phyloP scores from a whole-genome alignment of 2,888 invertebrate genomes.

The Heliconius erato region DNA sequence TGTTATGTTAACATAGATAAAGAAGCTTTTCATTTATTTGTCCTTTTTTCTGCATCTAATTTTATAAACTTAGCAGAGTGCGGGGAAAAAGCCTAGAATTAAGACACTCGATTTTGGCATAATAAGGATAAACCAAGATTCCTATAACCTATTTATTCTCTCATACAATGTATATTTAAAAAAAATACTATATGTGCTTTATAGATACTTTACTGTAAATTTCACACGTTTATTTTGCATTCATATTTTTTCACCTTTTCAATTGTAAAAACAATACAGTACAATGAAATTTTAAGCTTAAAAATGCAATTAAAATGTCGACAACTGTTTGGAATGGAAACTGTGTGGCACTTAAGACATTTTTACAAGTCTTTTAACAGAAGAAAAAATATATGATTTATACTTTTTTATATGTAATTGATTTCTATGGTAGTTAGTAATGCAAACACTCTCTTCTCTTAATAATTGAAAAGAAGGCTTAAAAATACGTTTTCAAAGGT shows the following conservation, averaged over 20 bases:
- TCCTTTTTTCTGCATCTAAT: too few species aligned
- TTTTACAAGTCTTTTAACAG: not conserved
- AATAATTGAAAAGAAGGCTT: too few species aligned
- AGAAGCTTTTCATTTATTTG: not conserved
- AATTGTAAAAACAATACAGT: not conserved
- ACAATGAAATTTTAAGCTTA: not conserved
- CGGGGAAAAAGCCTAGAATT: not conserved
- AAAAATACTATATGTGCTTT: not conserved
- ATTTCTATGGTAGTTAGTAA: not conserved
- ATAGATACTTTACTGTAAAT: not conserved
- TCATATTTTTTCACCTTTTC: not conserved
- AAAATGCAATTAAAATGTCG: conserved; percentile 17
- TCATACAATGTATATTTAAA: too few species aligned
- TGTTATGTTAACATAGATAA: not conserved
- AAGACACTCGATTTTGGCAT: too few species aligned
- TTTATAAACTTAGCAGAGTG: too few species aligned
- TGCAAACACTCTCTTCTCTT: too few species aligned
- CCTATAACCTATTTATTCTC: too few species aligned
- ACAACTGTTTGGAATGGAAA: not conserved
- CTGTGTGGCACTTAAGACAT: conserved; percentile 2
- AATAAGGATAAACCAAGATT: too few species aligned
- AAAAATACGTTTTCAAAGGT: not conserved
- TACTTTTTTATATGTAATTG: not conserved
- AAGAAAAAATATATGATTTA: not conserved
- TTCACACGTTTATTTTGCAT: not conserved